Conservation (phyloP, 2,113 vertebrate genomes). For the Zeus faber region DNA sequence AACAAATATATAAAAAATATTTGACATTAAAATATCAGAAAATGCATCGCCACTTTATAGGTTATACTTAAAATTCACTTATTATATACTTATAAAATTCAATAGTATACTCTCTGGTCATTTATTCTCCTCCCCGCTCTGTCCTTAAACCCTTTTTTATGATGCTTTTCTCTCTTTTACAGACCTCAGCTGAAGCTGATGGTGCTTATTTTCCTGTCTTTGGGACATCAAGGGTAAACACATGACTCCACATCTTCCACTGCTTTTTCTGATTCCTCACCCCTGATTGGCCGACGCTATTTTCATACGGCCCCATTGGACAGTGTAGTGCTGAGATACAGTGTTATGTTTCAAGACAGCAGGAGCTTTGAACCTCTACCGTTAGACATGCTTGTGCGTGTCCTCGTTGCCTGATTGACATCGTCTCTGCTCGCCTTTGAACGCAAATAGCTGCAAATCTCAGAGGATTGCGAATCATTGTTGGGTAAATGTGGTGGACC, state of each 20-base stretch:
- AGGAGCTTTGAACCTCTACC: conserved; percentile 23
- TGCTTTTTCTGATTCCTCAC: conserved; percentile 59
- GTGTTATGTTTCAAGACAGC: conserved; percentile 31
- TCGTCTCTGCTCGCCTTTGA: conserved; percentile 24
- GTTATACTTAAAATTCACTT: too few relatives aligned
- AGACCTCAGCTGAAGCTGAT: not conserved
- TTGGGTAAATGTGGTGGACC: conserved; percentile 18
- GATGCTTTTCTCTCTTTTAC: conserved; percentile 1
- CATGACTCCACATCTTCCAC: conserved; percentile 38
- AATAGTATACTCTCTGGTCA: too few relatives aligned
- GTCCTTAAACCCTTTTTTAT: too few relatives aligned
- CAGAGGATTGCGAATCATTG: not conserved
- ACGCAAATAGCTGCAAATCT: conserved; percentile 10
- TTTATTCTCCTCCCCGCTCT: conserved; percentile 17
- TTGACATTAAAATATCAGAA: too few relatives aligned
- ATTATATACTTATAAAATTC: too few relatives aligned
- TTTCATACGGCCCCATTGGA: conserved; percentile 39
- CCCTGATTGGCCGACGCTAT: conserved; percentile 42
- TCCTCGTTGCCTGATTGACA: conserved; percentile 23
- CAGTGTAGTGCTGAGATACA: conserved; percentile 24
- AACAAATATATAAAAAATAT: too few relatives aligned
- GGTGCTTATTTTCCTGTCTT: conserved; percentile 25
- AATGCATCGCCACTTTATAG: too few relatives aligned
- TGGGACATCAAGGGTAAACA: conserved; percentile 63
- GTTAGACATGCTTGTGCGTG: not conserved